These are phyloP conservation scores for Sarcophaga rosellei DNA, from an alignment of 2,888 invertebrate species.

Conservation along the genomic window DNA sequence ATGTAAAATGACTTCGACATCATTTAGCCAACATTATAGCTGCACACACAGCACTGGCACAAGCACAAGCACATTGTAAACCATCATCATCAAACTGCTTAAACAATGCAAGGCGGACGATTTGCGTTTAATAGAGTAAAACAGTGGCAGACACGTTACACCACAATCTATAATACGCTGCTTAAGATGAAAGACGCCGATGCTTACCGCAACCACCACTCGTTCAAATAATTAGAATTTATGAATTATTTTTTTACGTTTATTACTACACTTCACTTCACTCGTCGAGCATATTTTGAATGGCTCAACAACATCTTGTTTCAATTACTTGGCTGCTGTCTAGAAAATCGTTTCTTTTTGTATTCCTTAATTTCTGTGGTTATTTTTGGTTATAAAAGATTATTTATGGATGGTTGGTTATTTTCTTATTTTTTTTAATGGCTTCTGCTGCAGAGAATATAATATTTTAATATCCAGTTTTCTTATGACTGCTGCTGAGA, in stretches of 20 bases:
- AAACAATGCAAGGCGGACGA: background rate
- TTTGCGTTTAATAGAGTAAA: background rate
- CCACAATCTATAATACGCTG: conserved; percentile 6
- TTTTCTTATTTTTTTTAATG: background rate
- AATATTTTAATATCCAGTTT: background rate
- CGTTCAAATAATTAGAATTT: conserved; percentile 48
- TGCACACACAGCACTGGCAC: background rate
- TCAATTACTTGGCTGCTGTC: conserved; percentile 46
- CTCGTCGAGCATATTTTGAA: background rate
- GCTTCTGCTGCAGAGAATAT: background rate
- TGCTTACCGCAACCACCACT: background rate
- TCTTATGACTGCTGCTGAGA: background rate
- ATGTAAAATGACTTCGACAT: conserved; percentile 35
- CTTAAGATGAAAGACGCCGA: background rate
- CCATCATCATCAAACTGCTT: conserved; percentile 25
- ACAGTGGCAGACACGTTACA: background rate
- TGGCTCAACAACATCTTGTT: conserved; percentile 61
- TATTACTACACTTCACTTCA: background rate
- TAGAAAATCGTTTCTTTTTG: background rate
- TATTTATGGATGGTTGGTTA: conserved; percentile 43
- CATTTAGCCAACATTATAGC: conserved; percentile 37
- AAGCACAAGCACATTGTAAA: background rate
- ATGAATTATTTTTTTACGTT: conserved; percentile 48
- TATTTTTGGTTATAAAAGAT: conserved; percentile 42
- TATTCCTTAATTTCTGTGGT: conserved; percentile 1